Base-by-base conservation (phyloP, 2,888 invertebrate genomes). In the Eumerus sabulonum region DNA sequence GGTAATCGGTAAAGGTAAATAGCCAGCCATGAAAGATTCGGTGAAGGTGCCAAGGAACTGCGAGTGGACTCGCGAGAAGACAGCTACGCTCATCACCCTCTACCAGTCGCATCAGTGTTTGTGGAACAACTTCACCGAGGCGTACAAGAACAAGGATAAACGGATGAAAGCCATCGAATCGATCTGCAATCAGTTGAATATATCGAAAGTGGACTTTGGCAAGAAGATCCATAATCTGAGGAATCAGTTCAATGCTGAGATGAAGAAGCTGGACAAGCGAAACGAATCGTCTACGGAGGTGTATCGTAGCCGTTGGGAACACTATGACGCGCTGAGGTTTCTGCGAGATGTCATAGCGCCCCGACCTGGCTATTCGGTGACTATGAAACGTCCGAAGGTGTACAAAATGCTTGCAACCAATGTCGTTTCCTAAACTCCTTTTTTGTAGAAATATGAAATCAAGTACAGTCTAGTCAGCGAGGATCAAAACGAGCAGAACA, bases 161-260 rank as follows among this genome's bases (percentile, higher is more conserved):
- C 85, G 88, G 0, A 83, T 81, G 0, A 84, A 84, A n/a, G 86
- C 88, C 1, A 85, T 88, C 19, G 84, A 84, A 1, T 67, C 83
- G 1, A 88, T 88, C 3, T 88, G 88, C 51, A 44, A 53, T 1
- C 60, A 82, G 1, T 74, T 88, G 4, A 82, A 82, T 5, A 86
- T 88, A 2, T 83, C 84, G 0, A 87, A 87, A 59, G 83, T 86
- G 27, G 88, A 87, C 59, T 88, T 87, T 72, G 87, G 85, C 0
- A 87, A 87, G 59, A 88, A 89, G 74, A 85, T 89, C 2, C 88
- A 89, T 68, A 89, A 89, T 62, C 83, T 89, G 1, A 84, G 88
- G 0, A 89, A 89, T 71, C 88, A 89, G 72, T 89, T 87, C 62
- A 89, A 88, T 63, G 86, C 87, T 0, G 88, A 89, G 76, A 84